These are phyloP conservation scores for Tenualosa ilisha DNA, from an alignment of 2,797 vertebrate species.

Conservation along the genomic window DNA sequence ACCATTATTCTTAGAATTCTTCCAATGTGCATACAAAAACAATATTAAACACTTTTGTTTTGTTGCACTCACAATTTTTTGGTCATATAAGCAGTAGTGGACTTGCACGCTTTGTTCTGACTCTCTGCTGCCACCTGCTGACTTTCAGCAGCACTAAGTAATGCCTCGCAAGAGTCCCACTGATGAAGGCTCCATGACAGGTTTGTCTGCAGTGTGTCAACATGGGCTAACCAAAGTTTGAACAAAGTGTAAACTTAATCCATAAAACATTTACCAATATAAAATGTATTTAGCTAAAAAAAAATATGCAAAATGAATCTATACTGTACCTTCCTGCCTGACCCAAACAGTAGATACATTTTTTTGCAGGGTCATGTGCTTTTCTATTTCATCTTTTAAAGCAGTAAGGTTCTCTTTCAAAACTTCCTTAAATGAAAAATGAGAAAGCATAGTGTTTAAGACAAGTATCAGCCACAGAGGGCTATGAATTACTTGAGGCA, in stretches of 20 bases:
- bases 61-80: slow-evolving; percentile 48
- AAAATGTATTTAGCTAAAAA: background rate
- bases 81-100: slow-evolving; percentile 33
- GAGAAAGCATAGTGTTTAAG: background rate
- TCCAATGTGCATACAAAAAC: background rate
- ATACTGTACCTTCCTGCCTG: slow-evolving; percentile 38
- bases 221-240: slow-evolving; percentile 34
- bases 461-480: background rate
- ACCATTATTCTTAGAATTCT: background rate
- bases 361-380: background rate
- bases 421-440: slow-evolving; percentile 28
- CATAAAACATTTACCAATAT: background rate
- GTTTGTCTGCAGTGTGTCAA: slow-evolving; percentile 39
- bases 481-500: background rate
- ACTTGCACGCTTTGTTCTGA: slow-evolving; percentile 46
- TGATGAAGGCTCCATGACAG: slow-evolving; percentile 38
- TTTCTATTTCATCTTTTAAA: slow-evolving; percentile 15
- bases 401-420: slow-evolving; percentile 41
- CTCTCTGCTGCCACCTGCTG: slow-evolving; percentile 47
- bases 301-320: background rate
- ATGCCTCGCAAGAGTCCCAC: slow-evolving; percentile 42
- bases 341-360: slow-evolving; percentile 28
- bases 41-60: background rate
- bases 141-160: slow-evolving; percentile 32
- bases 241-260: background rate